Base-by-base conservation (phyloP, 2,888 invertebrate species). In the Archips crataeganus region DNA sequence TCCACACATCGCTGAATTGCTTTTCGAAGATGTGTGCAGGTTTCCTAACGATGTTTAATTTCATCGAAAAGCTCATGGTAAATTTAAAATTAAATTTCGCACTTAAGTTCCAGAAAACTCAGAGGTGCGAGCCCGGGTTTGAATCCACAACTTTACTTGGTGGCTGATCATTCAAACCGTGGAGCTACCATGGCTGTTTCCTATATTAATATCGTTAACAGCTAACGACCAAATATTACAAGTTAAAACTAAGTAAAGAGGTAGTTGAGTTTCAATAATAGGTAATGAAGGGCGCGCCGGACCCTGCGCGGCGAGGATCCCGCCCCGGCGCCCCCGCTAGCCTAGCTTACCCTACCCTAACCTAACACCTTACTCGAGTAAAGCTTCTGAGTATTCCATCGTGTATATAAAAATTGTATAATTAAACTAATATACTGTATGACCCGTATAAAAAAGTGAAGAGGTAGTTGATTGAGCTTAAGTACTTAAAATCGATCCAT, bases 381-480 rank as follows among this genome's bases (percentile, higher is more conserved):
- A 94, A 94, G 94, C 94, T 94, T 94, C 90, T 94, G 94, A 94
- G 94, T 94, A 94, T 94, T 94, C 82, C 88, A 90, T 93, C 90
- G 88, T 93, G 92, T 93, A 91, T 93, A 93, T 91, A 91, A 92
- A 71, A 88, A 91, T 91, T 94, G 94, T 94, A 94, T 94, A 94
- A 94, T 94, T 94, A 93, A 93, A 94, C 94, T 94, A 94, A 92
- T 93, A 74, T 77, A 74, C 90, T 94, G 93, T 93, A 94, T 90
- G 94, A 94, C 94, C 94, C 94, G 94, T 94, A 94, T 93, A 94
- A 94, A 72, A 93, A 94, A 92, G 90, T 93, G 93, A 93, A 94
- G 94, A 94, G 94, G 94, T 94, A 94, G 91, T 88, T 92, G 89
- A 90, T 93, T 93, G 92, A 93, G 93, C 93, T 93, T 94, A 92